A percentile compares a stretch with the other conserved stretches of the same genome.
Conservation (phyloP, 2,888 invertebrate species). For the Cataglyphis cursor region DNA sequence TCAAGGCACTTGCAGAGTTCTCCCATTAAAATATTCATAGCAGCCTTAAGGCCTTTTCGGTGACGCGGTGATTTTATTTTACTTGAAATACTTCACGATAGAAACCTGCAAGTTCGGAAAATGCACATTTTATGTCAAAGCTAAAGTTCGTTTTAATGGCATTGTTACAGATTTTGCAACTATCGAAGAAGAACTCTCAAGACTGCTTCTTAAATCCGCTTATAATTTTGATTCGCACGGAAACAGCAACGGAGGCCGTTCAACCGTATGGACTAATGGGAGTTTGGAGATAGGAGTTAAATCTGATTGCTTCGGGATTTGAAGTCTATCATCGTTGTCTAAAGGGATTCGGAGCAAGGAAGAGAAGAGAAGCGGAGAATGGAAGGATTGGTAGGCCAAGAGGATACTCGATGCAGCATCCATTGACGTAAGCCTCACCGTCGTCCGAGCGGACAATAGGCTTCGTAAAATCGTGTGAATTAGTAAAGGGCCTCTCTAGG, state of each 20-base stretch:
- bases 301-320: constrained; percentile 51
- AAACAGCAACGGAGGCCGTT: constrained; percentile 14
- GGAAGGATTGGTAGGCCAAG: constrained; percentile 7
- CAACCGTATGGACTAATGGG: constrained; percentile 31
- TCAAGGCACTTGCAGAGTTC: neutral
- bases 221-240: constrained; percentile 28
- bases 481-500: constrained; percentile 62
- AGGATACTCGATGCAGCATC: constrained; percentile 29
- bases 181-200: constrained; percentile 15
- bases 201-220: neutral
- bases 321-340: constrained; percentile 39
- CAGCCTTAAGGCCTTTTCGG: neutral
- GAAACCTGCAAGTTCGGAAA: constrained; percentile 5
- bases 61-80: constrained; percentile 15
- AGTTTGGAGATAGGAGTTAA: constrained; percentile 48
- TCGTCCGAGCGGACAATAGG: constrained; percentile 43
- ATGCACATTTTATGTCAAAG: constrained; percentile 26
- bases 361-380: neutral
- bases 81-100: constrained; percentile 12
- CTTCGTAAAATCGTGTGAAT: constrained; percentile 51
- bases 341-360: neutral
- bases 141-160: constrained; percentile 19
- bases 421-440: constrained; percentile 26
- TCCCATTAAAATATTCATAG: constrained; percentile 17
- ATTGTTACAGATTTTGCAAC: constrained; percentile 11